Conservation (phyloP, 1,140 invertebrate species). For the Hyposmocoma kahamanoa region DNA sequence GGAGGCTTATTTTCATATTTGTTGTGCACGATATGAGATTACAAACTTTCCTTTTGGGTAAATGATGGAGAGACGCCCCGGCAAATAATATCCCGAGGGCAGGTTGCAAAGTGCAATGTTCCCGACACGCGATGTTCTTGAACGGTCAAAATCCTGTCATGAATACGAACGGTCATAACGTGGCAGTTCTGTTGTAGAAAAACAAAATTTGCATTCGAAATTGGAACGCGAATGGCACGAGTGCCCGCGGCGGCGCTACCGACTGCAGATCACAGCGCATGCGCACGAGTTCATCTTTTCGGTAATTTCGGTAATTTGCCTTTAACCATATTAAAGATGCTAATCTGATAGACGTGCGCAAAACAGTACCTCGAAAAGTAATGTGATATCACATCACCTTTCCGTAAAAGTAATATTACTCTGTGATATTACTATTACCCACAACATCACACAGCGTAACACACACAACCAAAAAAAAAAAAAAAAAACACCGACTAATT, state of each 20-base stretch:
- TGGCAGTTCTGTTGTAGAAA: slow-evolving; percentile 22
- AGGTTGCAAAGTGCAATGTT: slow-evolving; percentile 39
- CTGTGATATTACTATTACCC: no score
- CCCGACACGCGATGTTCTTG: slow-evolving; percentile 40
- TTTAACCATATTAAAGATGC: not conserved
- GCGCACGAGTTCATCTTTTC: slow-evolving; percentile 24
- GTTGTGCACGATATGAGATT: slow-evolving; percentile 12
- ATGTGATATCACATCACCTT: no score
- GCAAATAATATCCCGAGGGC: slow-evolving; percentile 38
- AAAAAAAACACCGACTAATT: no score
- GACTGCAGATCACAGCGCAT: slow-evolving; percentile 27
- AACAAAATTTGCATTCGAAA: slow-evolving; percentile 57
- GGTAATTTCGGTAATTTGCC: slow-evolving; percentile 21
- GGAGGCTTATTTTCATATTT: slow-evolving; percentile 9
- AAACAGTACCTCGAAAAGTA: no score
- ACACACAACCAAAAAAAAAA: no score
- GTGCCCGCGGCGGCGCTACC: slow-evolving; percentile 53
- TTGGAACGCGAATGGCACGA: slow-evolving; percentile 59
- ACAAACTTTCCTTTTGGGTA: slow-evolving; percentile 21
- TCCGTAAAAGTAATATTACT: no score
- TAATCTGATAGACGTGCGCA: no score
- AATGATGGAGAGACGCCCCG: slow-evolving; percentile 39
- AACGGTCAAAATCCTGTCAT: slow-evolving; percentile 43
- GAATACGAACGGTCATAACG: slow-evolving; percentile 20
- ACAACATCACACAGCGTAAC: no score